Evolutionary conservation across 2,113 vertebrate genomes (phyloP), one percentile per base, ranked within the genome.

Genomic region (Bungarus multicinctus): DNA sequence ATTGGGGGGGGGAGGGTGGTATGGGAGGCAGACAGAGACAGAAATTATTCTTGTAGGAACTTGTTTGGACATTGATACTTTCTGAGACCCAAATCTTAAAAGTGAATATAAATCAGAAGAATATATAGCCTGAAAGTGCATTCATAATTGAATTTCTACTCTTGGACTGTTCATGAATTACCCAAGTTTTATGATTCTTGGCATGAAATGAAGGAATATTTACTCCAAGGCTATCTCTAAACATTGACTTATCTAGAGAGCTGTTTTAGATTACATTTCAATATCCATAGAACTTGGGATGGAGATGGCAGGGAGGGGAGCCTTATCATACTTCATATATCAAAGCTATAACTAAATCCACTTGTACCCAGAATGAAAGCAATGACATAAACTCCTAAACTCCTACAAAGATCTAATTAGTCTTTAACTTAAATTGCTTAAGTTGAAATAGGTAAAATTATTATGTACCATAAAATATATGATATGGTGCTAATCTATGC

Each of bases 401-500:
- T n/a, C n/a, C n/a, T 87, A 90, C 53, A 86, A 54, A 93, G 10
- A 74, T 93, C 89, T 58, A 97, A 97, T 95, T 96, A 96, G 94
- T 86, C 60, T 94, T 95, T 94, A 96, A 95, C 91, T 47, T 92
- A 94, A 89, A 95, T 95, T 96, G 95, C 95, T 95, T 89, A 94
- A 94, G 93, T 95, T 97, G 94, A 96, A 88, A 96, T 74, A 91
- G 95, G 95, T 93, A 97, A 96, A 97, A 97, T 96, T 95, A 96
- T 90, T 97, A 95, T 50, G 47, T 0, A 4, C 25, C 95, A 95
- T 45, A 93, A 60, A 92, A 74, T 93, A 64, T 96, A 95, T 95
- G 94, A 91, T 0, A 1, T 4, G 90, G 12, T 92, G 96, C 54
- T 93, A 47, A 92, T 94, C 91, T 90, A 86, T 90, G 53, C 94